Evolutionary conservation across 1,140 invertebrate genomes (phyloP).

Genomic region (Myzus persicae): DNA sequence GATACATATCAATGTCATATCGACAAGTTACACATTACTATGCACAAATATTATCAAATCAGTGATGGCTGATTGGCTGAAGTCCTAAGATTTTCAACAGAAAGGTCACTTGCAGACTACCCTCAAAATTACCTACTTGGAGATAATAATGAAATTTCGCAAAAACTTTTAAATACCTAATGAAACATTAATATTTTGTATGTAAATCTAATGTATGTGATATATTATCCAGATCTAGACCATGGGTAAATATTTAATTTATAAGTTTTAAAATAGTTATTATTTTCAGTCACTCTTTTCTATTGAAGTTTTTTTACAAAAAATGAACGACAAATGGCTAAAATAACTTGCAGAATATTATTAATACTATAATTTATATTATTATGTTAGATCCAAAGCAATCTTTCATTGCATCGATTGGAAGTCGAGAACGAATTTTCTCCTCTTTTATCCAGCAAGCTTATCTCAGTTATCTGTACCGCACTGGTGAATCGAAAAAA

Average conservation of each 20-base stretch:
- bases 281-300: not conserved
- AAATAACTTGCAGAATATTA: not conserved
- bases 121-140: not conserved
- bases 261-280: not conserved
- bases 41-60: too few species aligned
- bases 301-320: too few species aligned
- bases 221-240: too few species aligned
- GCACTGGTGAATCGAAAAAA: slow-evolving; percentile 6
- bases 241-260: not conserved
- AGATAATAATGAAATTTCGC: not conserved
- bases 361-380: not conserved
- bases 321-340: too few species aligned
- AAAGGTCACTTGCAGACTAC: not conserved
- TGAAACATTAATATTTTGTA: not conserved
- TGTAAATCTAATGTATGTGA: too few species aligned
- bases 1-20: not conserved
- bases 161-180: not conserved
- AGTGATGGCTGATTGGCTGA: not conserved
- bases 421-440: not conserved
- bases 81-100: not conserved
- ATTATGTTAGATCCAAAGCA: not conserved
- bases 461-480: not conserved
- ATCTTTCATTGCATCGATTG: not conserved
- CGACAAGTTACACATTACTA: not conserved
- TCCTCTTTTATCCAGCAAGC: not conserved